Conservation (phyloP, 2,888 invertebrate species). For the Apamea sordens region DNA sequence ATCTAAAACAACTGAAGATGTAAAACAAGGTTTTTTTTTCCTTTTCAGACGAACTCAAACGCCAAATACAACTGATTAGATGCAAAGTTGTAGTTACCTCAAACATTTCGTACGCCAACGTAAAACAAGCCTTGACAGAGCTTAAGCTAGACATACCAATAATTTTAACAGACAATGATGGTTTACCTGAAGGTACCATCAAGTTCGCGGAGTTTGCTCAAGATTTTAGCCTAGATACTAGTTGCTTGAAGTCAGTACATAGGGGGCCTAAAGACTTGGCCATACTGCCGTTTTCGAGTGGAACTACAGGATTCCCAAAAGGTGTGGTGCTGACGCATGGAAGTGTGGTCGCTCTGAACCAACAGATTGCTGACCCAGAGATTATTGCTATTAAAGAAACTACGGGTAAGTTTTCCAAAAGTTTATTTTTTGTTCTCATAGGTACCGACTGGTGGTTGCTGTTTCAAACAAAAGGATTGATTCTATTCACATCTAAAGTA, state of each 20-base stretch:
- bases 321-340: slow-evolving; percentile 92
- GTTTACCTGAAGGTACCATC: slow-evolving; percentile 90
- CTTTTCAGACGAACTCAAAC: slow-evolving; percentile 92
- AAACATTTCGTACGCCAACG: slow-evolving; percentile 86
- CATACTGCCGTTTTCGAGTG: slow-evolving; percentile 95
- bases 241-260: slow-evolving; percentile 85
- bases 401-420: slow-evolving; percentile 76
- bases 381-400: slow-evolving; percentile 82
- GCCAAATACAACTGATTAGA: slow-evolving; percentile 91
- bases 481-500: too few relatives aligned
- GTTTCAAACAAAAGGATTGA: too few relatives aligned
- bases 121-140: slow-evolving; percentile 85
- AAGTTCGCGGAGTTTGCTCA: slow-evolving; percentile 92
- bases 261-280: slow-evolving; percentile 90
- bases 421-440: neutral
- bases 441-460: neutral
- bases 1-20: neutral
- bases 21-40: neutral
- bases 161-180: slow-evolving; percentile 84
- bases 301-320: slow-evolving; percentile 96
- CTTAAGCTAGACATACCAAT: slow-evolving; percentile 88
- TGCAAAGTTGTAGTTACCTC: slow-evolving; percentile 92
- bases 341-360: slow-evolving; percentile 88
- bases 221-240: slow-evolving; percentile 87
- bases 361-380: slow-evolving; percentile 82